A percentile compares a stretch with the other conserved stretches of the same genome.
These are phyloP conservation scores for Leucoraja ocellata DNA, from an alignment of 2,797 vertebrate genomes.

Conservation along the genomic window DNA sequence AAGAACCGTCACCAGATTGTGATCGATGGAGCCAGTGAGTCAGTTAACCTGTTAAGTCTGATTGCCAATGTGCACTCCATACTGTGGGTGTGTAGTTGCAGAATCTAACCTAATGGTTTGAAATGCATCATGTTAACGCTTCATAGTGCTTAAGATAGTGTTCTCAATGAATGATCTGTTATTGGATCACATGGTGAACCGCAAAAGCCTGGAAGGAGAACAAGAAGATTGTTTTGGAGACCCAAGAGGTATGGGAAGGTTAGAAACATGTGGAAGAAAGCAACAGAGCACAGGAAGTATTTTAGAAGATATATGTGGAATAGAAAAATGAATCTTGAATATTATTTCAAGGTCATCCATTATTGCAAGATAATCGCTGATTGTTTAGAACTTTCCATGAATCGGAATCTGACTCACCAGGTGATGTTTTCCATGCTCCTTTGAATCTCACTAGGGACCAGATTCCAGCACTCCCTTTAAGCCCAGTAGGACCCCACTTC, in stretches of 20 bases:
- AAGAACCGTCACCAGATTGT: neutral
- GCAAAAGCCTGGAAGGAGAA: neutral
- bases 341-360: neutral
- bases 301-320: neutral
- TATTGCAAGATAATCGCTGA: too few species aligned
- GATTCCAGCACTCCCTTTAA: too few species aligned
- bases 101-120: neutral
- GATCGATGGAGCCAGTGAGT: neutral
- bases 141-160: neutral
- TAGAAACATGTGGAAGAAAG: neutral
- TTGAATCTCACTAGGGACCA: too few species aligned
- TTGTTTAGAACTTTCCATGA: too few species aligned
- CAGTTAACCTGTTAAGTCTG: neutral
- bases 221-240: neutral
- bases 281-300: neutral
- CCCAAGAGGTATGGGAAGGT: neutral
- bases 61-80: neutral
- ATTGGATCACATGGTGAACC: neutral
- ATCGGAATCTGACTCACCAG: too few species aligned
- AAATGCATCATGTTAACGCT: neutral
- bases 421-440: too few species aligned
- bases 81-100: neutral
- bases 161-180: neutral
- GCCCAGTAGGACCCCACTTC: too few species aligned
- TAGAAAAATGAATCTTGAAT: neutral